A percentile compares a stretch with the other conserved stretches of the same genome.
These are phyloP conservation scores for Hemiprocne comata DNA, from an alignment of 2,113 vertebrate genomes.

Conservation along the genomic window DNA sequence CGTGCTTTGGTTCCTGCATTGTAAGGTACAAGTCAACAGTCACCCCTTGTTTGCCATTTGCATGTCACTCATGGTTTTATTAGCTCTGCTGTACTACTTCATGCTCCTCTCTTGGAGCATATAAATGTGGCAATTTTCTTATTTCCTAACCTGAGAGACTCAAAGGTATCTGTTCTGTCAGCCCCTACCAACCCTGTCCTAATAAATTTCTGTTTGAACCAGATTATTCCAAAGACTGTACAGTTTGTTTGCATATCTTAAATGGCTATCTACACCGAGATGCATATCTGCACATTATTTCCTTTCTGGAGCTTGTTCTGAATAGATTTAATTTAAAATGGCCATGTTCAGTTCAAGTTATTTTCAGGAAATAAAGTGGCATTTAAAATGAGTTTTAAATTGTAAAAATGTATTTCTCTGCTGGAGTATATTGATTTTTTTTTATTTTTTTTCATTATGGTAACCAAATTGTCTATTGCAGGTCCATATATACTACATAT, in stretches of 20 bases:
- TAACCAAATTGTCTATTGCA: not conserved
- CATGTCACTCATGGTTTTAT: not conserved
- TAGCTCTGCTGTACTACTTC: not conserved
- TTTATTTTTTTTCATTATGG: not conserved
- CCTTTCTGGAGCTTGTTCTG: not conserved
- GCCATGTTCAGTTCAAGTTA: not conserved
- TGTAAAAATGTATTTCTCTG: not conserved
- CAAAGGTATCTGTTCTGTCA: not conserved
- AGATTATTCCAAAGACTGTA: not conserved
- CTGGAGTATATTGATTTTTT: not conserved
- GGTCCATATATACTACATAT: too few relatives aligned
- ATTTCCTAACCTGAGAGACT: not conserved
- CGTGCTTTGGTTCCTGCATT: accelerated
- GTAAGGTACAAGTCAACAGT: not conserved
- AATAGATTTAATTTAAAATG: not conserved
- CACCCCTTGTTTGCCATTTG: not conserved
- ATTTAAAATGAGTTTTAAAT: not conserved
- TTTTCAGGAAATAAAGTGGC: not conserved
- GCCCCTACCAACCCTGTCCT: not conserved
- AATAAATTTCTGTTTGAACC: not conserved
- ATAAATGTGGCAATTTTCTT: not conserved
- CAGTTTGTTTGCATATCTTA: not conserved
- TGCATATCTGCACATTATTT: not conserved
- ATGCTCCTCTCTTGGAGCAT: not conserved
- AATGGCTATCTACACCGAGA: not conserved